Evolutionary conservation across 2,888 invertebrate species (phyloP).

Genomic region (Glomeris marginata): DNA sequence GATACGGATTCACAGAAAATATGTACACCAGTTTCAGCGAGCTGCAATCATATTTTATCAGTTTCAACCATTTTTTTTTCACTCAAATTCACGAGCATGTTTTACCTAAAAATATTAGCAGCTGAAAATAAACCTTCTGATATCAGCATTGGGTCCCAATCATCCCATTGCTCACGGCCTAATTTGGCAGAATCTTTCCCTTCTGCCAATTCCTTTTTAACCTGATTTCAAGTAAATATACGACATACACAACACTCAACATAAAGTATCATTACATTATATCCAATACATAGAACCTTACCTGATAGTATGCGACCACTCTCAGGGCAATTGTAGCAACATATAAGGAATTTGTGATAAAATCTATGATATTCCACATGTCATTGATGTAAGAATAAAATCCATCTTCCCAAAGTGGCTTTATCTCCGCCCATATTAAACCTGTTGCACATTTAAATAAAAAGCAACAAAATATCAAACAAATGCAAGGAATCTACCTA

Average conservation of each 20-base stretch:
- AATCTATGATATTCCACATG: conserved; percentile 99
- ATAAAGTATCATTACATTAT: not conserved
- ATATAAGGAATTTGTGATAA: conserved; percentile 94
- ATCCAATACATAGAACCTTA: conserved; percentile 30
- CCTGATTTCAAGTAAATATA: conserved; percentile 33
- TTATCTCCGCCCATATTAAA: conserved; percentile 97
- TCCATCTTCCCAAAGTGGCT: conserved; percentile 96
- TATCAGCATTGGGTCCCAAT: conserved; percentile 95
- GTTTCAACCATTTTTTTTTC: not conserved
- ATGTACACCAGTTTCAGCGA: conserved; percentile 46
- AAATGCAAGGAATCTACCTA: too few species aligned
- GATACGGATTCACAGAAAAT: conserved; percentile 45
- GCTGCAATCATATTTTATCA: conserved; percentile 23
- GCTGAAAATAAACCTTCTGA: conserved; percentile 95
- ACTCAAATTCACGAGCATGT: not conserved
- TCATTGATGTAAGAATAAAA: conserved; percentile 91
- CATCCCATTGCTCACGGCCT: conserved; percentile 85
- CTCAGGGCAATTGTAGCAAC: conserved; percentile 91
- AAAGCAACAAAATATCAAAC: not conserved
- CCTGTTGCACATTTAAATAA: conserved; percentile 39
- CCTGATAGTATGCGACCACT: conserved; percentile 88
- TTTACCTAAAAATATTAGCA: conserved; percentile 69
- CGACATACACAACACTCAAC: not conserved
- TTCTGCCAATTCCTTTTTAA: conserved; percentile 49
- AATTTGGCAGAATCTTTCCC: conserved; percentile 37